Evolutionary conservation across 2,888 invertebrate species (phyloP), one percentile per base, ranked within the genome.

Genomic region (Oscheius sp.): DNA sequence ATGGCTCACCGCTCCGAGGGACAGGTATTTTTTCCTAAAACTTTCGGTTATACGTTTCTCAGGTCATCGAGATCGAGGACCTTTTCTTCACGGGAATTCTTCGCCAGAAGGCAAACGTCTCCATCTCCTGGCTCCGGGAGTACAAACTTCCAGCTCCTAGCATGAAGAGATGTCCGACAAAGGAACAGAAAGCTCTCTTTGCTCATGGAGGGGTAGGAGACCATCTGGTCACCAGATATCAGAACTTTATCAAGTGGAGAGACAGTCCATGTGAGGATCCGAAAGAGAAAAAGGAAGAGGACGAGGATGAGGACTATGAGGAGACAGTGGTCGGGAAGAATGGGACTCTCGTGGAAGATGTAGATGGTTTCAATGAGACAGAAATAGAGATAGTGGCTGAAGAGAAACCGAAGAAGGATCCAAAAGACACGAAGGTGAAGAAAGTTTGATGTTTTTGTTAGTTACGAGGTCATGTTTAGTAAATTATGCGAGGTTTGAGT

Each of bases 191-290:
- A 48, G 7, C n/a, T 11, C n/a, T 63, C n/a, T 63, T 63, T 63
- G 63, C 63, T 48, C 63, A 63, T 48, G 60, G 60, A 42, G 42
- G 63, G 29, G 48, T 63, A 7, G 29, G 33, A n/a, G 50, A 63
- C 33, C 13, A 63, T 7, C 47, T 63, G 7, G 47, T 13, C 2
- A 11, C 47, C 9, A 50, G 63, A 63, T 63, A 63, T 48, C 10
- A 63, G 21, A 63, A 63, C 21, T 63, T 63, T 29, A 10, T 63
- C 7, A 48, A 63, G n/a, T 63, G 63, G 63, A 63, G 47, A 63
- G 63, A n/a, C n/a, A n/a, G 48, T 42, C 42, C 42, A 5, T 42
- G 42, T 42, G 42, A 42, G 53, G 53, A 53, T 29, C 29, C n/a
- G 53, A 21, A 29, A 11, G 29, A 21, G 53, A 53, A 53, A 9